Evolutionary conservation across 2,113 vertebrate genomes (phyloP).

Genomic region (Benitochromis conjunctus): DNA sequence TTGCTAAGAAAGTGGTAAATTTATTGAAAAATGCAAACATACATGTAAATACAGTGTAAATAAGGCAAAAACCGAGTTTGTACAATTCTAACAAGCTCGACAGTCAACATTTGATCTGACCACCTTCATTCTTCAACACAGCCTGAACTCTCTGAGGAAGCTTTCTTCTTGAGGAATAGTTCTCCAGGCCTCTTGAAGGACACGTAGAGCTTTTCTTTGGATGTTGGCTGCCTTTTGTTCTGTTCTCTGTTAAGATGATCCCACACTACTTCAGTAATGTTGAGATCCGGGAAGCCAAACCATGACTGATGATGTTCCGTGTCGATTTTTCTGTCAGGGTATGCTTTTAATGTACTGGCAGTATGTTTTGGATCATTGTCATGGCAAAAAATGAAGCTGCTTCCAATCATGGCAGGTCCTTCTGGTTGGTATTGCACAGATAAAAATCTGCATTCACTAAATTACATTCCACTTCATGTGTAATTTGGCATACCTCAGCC

Average conservation of each 20-base stretch:
- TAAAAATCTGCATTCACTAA: neutral
- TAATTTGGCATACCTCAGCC: neutral
- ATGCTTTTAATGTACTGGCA: neutral
- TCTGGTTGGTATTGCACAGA: neutral
- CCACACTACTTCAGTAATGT: neutral
- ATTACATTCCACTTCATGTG: neutral
- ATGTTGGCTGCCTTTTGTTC: neutral
- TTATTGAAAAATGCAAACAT: neutral
- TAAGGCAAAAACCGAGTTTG: neutral
- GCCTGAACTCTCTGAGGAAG: neutral
- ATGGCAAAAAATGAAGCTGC: neutral
- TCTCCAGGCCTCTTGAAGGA: neutral
- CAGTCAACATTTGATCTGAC: neutral
- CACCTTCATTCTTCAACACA: neutral
- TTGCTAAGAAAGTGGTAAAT: neutral
- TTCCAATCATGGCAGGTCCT: neutral
- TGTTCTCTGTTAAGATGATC: neutral
- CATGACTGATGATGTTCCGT: rapidly evolving
- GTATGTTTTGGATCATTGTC: neutral
- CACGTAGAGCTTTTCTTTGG: neutral
- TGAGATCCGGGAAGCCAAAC: neutral
- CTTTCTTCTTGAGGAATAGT: neutral
- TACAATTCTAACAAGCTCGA: neutral
- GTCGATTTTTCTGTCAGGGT: neutral
- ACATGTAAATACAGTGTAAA: neutral